phyloP scores from a whole-genome alignment of 2,797 vertebrate species.

The Trachurus trachurus region DNA sequence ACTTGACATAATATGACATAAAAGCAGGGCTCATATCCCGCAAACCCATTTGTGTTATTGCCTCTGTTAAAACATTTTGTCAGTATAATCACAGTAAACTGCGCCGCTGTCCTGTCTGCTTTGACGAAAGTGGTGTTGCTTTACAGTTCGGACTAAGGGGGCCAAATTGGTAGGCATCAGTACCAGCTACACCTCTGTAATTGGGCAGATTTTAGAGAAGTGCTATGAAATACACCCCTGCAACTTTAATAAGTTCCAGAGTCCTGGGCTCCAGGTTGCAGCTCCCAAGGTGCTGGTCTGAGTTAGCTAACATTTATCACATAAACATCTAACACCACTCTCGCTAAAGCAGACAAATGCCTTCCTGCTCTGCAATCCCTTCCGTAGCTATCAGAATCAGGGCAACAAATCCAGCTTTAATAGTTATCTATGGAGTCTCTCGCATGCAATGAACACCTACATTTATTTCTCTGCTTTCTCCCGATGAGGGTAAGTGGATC shows the following conservation, averaged over 20 bases:
- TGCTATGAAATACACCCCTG: slow-evolving; percentile 84
- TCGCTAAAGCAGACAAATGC: slow-evolving; percentile 91
- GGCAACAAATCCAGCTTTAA: slow-evolving; percentile 91
- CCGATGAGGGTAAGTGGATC: slow-evolving; percentile 94
- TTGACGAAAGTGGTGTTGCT: slow-evolving; percentile 48
- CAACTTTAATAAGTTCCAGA: slow-evolving; percentile 90
- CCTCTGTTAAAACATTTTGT: slow-evolving; percentile 48
- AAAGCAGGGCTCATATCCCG: slow-evolving; percentile 41
- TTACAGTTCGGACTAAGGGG: slow-evolving; percentile 58
- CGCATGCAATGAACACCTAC: slow-evolving; percentile 92
- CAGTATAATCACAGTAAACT: slow-evolving; percentile 43
- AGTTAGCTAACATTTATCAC: slow-evolving; percentile 90
- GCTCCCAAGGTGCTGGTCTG: slow-evolving; percentile 87
- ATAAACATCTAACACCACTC: slow-evolving; percentile 86
- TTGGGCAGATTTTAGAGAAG: slow-evolving; percentile 84
- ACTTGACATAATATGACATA: slow-evolving; percentile 59
- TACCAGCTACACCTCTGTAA: slow-evolving; percentile 82
- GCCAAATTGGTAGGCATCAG: slow-evolving; percentile 66
- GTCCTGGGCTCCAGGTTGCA: slow-evolving; percentile 80
- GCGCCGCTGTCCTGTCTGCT: slow-evolving; percentile 34
- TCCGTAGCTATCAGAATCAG: slow-evolving; percentile 84
- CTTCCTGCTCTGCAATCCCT: slow-evolving; percentile 85
- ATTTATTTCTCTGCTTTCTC: slow-evolving; percentile 92
- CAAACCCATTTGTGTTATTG: slow-evolving; percentile 22
- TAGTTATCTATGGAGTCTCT: slow-evolving; percentile 94